Conservation (phyloP, 1,140 invertebrate species). For the Homarus americanus region DNA sequence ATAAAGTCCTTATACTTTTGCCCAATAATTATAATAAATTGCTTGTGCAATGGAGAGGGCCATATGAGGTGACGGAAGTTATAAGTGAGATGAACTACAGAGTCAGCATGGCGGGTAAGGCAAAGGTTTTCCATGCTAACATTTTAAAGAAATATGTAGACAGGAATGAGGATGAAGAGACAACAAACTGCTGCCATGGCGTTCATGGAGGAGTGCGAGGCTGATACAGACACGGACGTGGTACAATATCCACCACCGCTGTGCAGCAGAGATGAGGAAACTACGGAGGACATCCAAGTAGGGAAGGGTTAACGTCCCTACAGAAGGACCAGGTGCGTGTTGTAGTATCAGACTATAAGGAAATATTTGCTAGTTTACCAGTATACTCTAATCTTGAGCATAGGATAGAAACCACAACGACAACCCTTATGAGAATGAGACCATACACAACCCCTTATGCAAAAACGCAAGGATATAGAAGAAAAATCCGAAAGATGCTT, state of each 20-base stretch:
- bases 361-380: background rate
- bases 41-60: background rate
- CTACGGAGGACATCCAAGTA: background rate
- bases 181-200: background rate
- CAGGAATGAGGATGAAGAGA: background rate
- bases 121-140: slow-evolving; percentile 25
- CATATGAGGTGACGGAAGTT: background rate
- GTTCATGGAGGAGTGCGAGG: too few species aligned
- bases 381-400: slow-evolving; percentile 19
- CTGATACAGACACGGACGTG: background rate
- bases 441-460: slow-evolving; percentile 3
- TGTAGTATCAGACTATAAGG: background rate
- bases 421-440: background rate
- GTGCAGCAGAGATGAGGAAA: background rate
- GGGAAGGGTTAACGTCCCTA: background rate
- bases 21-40: slow-evolving; percentile 4
- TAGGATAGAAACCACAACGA: background rate
- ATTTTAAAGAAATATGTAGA: background rate
- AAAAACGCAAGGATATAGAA: background rate
- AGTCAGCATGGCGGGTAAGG: background rate
- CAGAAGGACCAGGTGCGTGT: background rate
- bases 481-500: too few species aligned
- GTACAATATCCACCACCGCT: background rate
- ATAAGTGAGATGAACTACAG: slow-evolving; percentile 16
- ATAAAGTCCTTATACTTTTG: slow-evolving; percentile 30